Evolutionary conservation across 2,888 invertebrate species (phyloP).

Genomic region (Entomobrya multifasciata): DNA sequence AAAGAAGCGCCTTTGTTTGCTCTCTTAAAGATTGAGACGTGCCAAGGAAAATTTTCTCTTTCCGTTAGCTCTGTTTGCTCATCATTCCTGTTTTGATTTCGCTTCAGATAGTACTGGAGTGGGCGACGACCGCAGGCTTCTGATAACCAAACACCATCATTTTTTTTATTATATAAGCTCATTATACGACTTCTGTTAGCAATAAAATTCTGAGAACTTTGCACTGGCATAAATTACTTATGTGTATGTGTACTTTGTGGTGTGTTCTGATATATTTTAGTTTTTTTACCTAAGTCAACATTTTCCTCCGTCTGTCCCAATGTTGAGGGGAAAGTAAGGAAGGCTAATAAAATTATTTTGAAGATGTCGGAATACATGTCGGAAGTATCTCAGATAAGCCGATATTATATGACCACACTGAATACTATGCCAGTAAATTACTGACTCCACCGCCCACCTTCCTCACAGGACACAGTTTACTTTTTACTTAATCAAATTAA

Average conservation of each 20-base stretch:
- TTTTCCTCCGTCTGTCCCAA: constrained; percentile 34
- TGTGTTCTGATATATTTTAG: not conserved
- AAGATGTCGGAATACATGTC: constrained; percentile 47
- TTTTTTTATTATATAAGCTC: not conserved
- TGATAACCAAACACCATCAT: not conserved
- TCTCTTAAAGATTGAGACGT: constrained; percentile 71
- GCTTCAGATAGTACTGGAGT: constrained; percentile 52
- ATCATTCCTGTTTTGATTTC: constrained; percentile 55
- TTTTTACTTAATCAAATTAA: constrained; percentile 43
- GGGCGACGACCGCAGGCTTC: constrained; percentile 55
- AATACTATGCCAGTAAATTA: constrained; percentile 1
- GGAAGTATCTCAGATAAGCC: not conserved
- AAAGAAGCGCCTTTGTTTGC: constrained; percentile 52
- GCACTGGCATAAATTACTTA: not conserved
- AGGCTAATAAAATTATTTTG: constrained; percentile 36
- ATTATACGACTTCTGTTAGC: not conserved
- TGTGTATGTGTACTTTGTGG: not conserved
- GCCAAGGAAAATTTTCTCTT: constrained; percentile 75
- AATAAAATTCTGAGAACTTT: not conserved
- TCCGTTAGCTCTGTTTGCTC: constrained; percentile 63
- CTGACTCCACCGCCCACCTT: too few relatives aligned
- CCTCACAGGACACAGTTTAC: too few relatives aligned
- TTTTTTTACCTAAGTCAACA: constrained; percentile 42
- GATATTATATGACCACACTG: constrained; percentile 22
- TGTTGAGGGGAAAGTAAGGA: constrained; percentile 53